Percentiles rank a stretch among this genome's conserved stretches.
Evolutionary conservation across 2,888 invertebrate species (phyloP).

Genomic region (Tribolium freemani): DNA sequence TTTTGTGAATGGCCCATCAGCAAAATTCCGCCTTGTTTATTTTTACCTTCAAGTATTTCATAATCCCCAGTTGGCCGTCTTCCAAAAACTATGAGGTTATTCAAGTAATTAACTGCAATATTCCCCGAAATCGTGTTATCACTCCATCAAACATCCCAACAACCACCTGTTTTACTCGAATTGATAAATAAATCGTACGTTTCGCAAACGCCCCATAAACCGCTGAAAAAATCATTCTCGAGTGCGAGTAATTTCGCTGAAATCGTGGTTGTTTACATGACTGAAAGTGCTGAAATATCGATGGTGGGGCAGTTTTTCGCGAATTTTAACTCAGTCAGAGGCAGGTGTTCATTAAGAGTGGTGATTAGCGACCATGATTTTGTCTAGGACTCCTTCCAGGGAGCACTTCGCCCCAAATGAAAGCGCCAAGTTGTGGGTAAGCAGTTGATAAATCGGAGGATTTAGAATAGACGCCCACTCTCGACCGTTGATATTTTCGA

Average conservation of each 20-base stretch:
- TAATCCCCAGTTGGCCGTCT: slow-evolving; percentile 1
- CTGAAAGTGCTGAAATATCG: slow-evolving; percentile 42
- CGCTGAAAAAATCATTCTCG: neutral
- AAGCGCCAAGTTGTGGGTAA: slow-evolving; percentile 65
- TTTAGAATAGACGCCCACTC: neutral
- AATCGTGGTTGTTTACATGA: slow-evolving; percentile 41
- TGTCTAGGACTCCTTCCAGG: slow-evolving; percentile 60
- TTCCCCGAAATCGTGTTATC: neutral
- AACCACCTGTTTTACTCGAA: neutral
- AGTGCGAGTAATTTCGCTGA: slow-evolving; percentile 11
- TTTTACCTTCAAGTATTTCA: slow-evolving; percentile 7
- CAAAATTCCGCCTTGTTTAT: neutral
- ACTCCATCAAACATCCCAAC: neutral
- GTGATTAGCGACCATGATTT: slow-evolving; percentile 60
- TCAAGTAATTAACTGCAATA: slow-evolving; percentile 15
- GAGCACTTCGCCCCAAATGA: slow-evolving; percentile 60
- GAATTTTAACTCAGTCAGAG: slow-evolving; percentile 56
- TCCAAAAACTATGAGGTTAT: slow-evolving; percentile 17
- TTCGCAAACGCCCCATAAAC: neutral
- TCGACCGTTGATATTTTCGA: slow-evolving; percentile 22
- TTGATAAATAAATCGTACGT: neutral
- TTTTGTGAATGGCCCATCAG: slow-evolving; percentile 9
- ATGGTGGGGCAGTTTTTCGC: slow-evolving; percentile 55
- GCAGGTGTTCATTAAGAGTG: slow-evolving; percentile 57
- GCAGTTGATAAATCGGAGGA: slow-evolving; percentile 40